These are phyloP conservation scores for Meleagris gallopavo DNA, from an alignment of 2,113 vertebrate genomes.

Conservation along the genomic window DNA sequence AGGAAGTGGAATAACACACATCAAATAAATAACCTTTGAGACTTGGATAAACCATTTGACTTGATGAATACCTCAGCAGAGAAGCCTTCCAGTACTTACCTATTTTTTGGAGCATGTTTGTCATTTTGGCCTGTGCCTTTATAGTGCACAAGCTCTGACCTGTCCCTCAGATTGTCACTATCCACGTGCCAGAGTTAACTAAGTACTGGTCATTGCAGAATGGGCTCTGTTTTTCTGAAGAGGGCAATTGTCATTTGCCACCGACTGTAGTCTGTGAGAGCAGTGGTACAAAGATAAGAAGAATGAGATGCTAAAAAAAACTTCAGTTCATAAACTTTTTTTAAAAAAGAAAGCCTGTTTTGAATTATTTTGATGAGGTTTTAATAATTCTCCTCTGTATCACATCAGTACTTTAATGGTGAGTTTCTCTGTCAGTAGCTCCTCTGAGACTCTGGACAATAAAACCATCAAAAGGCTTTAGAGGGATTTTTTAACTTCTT, in stretches of 20 bases:
- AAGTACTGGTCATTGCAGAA: not conserved
- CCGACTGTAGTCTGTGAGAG: not conserved
- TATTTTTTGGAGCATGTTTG: not conserved
- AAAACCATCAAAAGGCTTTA: conserved; percentile 12
- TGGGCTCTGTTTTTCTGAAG: not conserved
- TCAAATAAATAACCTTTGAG: not conserved
- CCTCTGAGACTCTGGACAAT: not conserved
- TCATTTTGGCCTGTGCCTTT: not conserved
- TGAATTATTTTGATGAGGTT: conserved; percentile 2
- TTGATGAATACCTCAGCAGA: not conserved
- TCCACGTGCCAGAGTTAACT: not conserved
- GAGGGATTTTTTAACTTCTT: not conserved
- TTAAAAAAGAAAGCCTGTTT: not conserved
- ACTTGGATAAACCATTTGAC: not conserved
- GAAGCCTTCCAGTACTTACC: not conserved
- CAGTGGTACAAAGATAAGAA: not conserved
- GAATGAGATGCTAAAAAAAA: not conserved
- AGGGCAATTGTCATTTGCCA: not conserved
- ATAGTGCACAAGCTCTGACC: not conserved
- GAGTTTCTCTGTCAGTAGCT: not conserved
- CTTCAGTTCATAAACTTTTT: not conserved
- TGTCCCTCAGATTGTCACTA: not conserved
- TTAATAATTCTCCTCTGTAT: not conserved
- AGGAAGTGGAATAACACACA: not conserved
- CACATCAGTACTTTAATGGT: not conserved